phyloP scores from a whole-genome alignment of 2,113 vertebrate species.

The Cervus canadensis region DNA sequence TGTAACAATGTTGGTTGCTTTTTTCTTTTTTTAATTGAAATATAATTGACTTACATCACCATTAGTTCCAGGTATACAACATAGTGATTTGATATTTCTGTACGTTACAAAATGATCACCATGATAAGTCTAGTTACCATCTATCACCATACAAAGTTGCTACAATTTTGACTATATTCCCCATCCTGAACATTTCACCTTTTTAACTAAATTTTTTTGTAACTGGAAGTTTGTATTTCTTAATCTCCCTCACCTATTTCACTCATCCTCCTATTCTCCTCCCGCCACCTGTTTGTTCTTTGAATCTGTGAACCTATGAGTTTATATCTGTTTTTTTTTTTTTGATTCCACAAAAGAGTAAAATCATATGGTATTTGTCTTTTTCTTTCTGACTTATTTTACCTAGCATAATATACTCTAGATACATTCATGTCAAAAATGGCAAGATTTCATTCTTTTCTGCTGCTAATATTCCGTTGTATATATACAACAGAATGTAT shows the following conservation, averaged over 20 bases:
- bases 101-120: neutral
- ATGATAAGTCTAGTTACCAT: neutral
- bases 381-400: neutral
- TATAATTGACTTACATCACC: neutral
- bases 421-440: neutral
- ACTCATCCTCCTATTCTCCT: neutral
- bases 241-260: neutral
- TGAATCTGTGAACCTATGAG: neutral
- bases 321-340: neutral
- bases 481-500: neutral
- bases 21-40: neutral
- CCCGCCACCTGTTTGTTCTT: neutral
- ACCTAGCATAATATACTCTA: neutral
- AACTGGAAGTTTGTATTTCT: neutral
- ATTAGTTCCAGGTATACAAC: neutral
- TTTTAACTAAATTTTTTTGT: neutral
- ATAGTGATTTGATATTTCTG: neutral
- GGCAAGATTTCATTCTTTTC: neutral
- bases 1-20: neutral
- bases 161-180: neutral
- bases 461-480: neutral
- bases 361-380: neutral
- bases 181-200: neutral
- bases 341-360: neutral
- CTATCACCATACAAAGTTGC: neutral